Conservation (phyloP, 2,797 vertebrate genomes). For the Adrianichthys oophorus region DNA sequence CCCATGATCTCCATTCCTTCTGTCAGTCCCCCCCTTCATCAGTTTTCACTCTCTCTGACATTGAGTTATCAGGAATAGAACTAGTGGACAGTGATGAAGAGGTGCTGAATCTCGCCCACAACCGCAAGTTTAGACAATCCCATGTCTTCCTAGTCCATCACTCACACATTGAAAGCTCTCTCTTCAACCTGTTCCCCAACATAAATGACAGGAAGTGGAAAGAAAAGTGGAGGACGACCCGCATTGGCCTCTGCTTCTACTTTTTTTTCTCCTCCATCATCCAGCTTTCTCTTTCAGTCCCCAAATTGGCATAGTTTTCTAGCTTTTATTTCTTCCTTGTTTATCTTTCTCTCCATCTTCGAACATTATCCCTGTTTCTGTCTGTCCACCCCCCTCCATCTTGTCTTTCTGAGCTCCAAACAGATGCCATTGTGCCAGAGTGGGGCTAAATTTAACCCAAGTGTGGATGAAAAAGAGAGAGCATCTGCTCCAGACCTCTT, state of each 20-base stretch:
- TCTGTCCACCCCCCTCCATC: conserved; percentile 28
- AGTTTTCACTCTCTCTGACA: conserved; percentile 56
- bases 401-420: conserved; percentile 44
- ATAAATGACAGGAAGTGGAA: conserved; percentile 30
- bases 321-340: conserved; percentile 5
- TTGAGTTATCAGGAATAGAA: conserved; percentile 65
- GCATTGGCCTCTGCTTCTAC: conserved; percentile 16
- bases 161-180: conserved; percentile 41
- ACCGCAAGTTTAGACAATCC: conserved; percentile 54
- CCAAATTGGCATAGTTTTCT: conserved; percentile 17
- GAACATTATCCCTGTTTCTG: conserved; percentile 22
- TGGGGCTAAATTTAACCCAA: conserved; percentile 69
- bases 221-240: conserved; percentile 19
- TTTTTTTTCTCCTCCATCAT: conserved; percentile 10
- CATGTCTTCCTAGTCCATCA: conserved; percentile 55
- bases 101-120: conserved; percentile 32
- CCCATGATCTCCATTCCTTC: conserved; percentile 35
- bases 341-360: conserved; percentile 22
- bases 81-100: conserved; percentile 67
- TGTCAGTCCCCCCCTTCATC: conserved; percentile 39
- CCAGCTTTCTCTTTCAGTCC: conserved; percentile 15
- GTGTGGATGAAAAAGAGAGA: conserved; percentile 54
- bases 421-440: conserved; percentile 67
- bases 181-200: conserved; percentile 39
- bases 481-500: conserved; percentile 52